Conservation (phyloP, 2,888 invertebrate genomes). For the Ametastegia equiseti region DNA sequence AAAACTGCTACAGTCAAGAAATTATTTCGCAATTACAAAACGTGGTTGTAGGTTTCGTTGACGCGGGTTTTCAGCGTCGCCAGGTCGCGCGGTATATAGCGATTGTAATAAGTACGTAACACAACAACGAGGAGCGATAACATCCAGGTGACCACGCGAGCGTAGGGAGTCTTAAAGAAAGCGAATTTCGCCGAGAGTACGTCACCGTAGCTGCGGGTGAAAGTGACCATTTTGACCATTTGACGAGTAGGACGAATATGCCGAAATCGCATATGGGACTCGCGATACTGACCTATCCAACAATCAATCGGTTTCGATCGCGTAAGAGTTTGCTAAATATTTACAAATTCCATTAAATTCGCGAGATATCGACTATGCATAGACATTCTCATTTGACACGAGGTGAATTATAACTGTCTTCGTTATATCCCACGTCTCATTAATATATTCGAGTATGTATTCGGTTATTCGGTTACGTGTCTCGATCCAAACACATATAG, state of each 20-base stretch:
- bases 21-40: not conserved
- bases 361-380: too few species aligned
- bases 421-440: too few species aligned
- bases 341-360: not conserved
- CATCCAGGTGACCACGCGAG: not conserved
- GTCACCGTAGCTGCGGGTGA: slow-evolving; percentile 32
- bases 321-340: slow-evolving; percentile 36
- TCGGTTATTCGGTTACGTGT: too few species aligned
- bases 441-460: too few species aligned
- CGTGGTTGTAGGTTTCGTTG: not conserved
- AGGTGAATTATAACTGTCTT: too few species aligned
- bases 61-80: not conserved
- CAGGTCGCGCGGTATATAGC: too few species aligned
- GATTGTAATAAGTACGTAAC: slow-evolving; percentile 2
- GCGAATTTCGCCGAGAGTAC: slow-evolving; percentile 40
- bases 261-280: not conserved
- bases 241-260: not conserved
- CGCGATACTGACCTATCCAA: slow-evolving; percentile 42
- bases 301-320: not conserved
- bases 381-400: too few species aligned
- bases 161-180: slow-evolving; percentile 37
- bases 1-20: too few species aligned
- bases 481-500: too few species aligned
- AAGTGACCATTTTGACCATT: slow-evolving; percentile 18
- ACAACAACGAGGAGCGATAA: not conserved